Conservation (phyloP, 2,797 vertebrate genomes). For the Myotis pilosus region DNA sequence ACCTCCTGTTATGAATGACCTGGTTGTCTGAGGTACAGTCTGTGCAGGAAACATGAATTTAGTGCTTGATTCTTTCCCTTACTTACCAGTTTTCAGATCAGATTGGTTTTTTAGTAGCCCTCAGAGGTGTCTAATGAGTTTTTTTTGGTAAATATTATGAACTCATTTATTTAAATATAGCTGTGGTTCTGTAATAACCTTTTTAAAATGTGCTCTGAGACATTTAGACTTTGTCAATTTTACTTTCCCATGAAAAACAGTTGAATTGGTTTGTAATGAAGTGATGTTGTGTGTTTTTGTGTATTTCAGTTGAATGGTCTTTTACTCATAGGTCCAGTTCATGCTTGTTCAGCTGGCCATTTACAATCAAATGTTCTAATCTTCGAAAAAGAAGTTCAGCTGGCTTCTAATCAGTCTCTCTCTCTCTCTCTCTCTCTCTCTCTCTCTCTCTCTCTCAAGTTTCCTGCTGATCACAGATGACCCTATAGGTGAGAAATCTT, state of each 20-base stretch:
- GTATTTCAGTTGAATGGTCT: not conserved
- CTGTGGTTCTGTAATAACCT: not conserved
- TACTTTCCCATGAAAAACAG: not conserved
- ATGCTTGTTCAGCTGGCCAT: not conserved
- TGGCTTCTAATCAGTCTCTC: not conserved
- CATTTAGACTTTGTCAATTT: not conserved
- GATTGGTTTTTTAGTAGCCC: not conserved
- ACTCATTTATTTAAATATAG: not conserved
- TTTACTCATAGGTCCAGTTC: not conserved
- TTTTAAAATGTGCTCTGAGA: slow-evolving; percentile 10
- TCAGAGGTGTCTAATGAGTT: not conserved
- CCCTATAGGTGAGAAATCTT: not conserved
- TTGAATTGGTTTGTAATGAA: slow-evolving; percentile 12
- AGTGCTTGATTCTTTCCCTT: not conserved
- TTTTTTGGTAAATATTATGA: slow-evolving; percentile 1
- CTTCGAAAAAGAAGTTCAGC: not conserved
- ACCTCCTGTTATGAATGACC: not conserved
- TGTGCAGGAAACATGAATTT: not conserved
- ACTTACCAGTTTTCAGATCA: not conserved
- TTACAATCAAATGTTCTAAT: not conserved
- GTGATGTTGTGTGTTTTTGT: not conserved
- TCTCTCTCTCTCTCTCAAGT: not conserved
- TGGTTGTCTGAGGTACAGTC: not conserved
- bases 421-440: not conserved
- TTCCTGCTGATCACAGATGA: not conserved